Evolutionary conservation across 1,140 invertebrate genomes (phyloP), one percentile per base, ranked within the genome.

Genomic region (Bactericera cockerelli): DNA sequence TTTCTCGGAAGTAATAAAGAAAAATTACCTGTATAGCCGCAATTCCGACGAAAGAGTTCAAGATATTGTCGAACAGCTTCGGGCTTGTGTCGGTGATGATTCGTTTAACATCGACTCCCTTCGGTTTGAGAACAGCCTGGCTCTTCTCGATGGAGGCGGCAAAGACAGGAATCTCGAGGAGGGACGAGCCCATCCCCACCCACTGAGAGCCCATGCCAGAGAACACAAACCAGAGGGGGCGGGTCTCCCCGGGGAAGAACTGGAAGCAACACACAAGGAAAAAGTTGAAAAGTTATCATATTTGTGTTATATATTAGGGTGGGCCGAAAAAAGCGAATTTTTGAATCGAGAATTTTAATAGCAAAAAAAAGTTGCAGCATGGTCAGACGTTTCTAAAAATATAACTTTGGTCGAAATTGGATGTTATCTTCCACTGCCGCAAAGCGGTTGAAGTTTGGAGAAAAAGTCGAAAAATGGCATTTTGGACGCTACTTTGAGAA

Each of bases 171-270:
- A 93, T 76, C 55, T 76, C 72, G 72, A 87, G 75, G 60, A 88
- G 71, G 14, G 76, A 72, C 26, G 76, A 71, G 19, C 83, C 89
- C 88, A 94, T 92, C 53, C 84, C 81, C 25, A 78, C 68, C 89
- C 90, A 94, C 66, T 94, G 89, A 0, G 84, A 84, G 3, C 89
- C 89, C 86, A 95, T 90, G 55, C 90, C 90, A 61, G 89, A 85
- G 72, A 91, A 96, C 10, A 94, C 80, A 71, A 86, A 91, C 77
- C 88, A 92, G 0, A 95, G 73, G 16, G 88, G 86, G 62, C 80
- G 71, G 59, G 75, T 74, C 4, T 77, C 72, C 0, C 78, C 81
- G 0, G 75, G 70, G 67, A 76, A 82, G 68, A 80, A 77, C 55
- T 79, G 72, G 11, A 79, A 70, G 13, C 28, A n/a, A n/a, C 39